A percentile compares a stretch with the other conserved stretches of the same genome.
Conservation (phyloP, 2,113 vertebrate genomes). For the Amblyopsis rosae region DNA sequence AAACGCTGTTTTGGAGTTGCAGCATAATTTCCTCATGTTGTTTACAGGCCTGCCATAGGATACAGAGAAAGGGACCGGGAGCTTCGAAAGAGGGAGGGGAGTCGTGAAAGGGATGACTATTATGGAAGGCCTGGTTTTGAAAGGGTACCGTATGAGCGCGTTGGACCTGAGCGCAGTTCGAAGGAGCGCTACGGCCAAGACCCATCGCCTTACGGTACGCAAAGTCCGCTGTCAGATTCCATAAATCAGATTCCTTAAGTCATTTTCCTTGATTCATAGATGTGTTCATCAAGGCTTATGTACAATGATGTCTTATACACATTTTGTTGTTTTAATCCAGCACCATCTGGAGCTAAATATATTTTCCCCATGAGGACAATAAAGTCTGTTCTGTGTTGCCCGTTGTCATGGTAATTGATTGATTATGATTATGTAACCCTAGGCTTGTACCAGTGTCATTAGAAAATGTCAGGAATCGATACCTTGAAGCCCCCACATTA, state of each 20-base stretch:
- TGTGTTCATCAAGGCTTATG: not conserved
- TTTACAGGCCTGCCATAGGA: slow-evolving; percentile 72
- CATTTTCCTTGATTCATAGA: not conserved
- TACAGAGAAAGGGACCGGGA: slow-evolving; percentile 81
- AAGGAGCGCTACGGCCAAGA: slow-evolving; percentile 87
- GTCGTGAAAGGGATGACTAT: slow-evolving; percentile 82
- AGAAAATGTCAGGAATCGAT: too few species aligned
- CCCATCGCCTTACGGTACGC: slow-evolving; percentile 85
- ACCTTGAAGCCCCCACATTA: too few species aligned
- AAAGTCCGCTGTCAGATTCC: slow-evolving; percentile 4
- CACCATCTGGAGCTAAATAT: too few species aligned
- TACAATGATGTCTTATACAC: not conserved
- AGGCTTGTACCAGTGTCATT: too few species aligned
- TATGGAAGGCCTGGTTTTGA: slow-evolving; percentile 87
- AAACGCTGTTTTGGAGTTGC: not conserved
- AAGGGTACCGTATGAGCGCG: slow-evolving; percentile 84
- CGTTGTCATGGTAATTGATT: not conserved
- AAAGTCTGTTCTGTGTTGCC: too few species aligned
- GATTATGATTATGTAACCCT: not conserved
- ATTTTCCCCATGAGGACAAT: too few species aligned
- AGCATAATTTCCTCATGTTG: slow-evolving; percentile 3
- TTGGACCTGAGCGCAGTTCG: slow-evolving; percentile 76
- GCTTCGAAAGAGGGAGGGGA: slow-evolving; percentile 61
- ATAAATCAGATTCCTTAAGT: too few species aligned
- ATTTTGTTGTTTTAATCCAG: too few species aligned